Evolutionary conservation across 2,113 vertebrate genomes (phyloP).

Genomic region (Percopsis transmontana): DNA sequence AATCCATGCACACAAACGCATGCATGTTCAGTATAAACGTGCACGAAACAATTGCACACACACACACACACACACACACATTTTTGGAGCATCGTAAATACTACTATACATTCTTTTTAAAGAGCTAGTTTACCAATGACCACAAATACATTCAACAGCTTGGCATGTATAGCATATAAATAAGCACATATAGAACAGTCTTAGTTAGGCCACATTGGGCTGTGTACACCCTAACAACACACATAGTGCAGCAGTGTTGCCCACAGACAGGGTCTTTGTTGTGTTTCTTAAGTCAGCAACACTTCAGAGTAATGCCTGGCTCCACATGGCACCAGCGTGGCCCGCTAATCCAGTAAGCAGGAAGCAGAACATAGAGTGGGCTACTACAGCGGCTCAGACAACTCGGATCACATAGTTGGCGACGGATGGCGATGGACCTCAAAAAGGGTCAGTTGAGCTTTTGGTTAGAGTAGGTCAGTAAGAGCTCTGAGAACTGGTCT

Average conservation of each 20-base stretch:
- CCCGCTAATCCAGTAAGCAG: conserved; percentile 29
- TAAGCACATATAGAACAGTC: too few relatives aligned
- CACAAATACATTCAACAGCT: too few relatives aligned
- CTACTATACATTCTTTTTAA: too few relatives aligned
- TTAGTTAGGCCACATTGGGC: too few relatives aligned
- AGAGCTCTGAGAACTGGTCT: conserved; percentile 1
- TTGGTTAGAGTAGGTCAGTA: conserved; percentile 1
- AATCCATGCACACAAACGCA: background rate
- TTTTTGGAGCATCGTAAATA: background rate
- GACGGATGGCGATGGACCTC: background rate
- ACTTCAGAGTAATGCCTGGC: background rate
- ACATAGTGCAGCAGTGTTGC: too few relatives aligned
- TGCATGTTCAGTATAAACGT: background rate
- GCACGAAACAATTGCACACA: background rate
- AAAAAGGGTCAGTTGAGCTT: conserved; percentile 7
- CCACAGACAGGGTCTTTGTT: too few relatives aligned
- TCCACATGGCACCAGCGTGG: conserved; percentile 14
- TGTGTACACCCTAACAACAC: too few relatives aligned
- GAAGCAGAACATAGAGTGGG: conserved; percentile 6
- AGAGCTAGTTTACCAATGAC: too few relatives aligned
- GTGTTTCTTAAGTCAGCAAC: too few relatives aligned
- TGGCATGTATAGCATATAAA: too few relatives aligned
- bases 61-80: conserved; percentile 3
- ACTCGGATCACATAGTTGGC: conserved; percentile 27
- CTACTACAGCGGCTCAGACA: conserved; percentile 30